Evolutionary conservation across 1,140 invertebrate species (phyloP), one percentile per base, ranked within the genome.

Genomic region (Drosophila ironensis): DNA sequence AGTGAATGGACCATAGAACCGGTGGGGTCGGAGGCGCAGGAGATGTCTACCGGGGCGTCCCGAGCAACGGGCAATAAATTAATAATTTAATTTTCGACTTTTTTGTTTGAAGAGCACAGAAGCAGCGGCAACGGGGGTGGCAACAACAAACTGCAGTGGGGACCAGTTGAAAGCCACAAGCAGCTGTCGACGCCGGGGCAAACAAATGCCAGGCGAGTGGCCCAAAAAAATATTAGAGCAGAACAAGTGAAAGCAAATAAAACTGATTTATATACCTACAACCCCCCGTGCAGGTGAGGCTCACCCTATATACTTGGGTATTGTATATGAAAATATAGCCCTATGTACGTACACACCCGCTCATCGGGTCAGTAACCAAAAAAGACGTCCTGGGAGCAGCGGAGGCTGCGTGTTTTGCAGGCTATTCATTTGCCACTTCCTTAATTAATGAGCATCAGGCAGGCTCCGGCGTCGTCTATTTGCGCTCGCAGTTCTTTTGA

Each of bases 41-140:
- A 35, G 6, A 37, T 7, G 33, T 14, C 12, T 14, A 37, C 14
- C 7, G 5, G 33, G 33, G 14, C 6, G 51, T 40, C 30, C 52
- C 28, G 14, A 51, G 68, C 68, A 72, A 53, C 60, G 72, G 57
- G 61, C 78, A 87, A 87, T 82, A 88, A 87, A 87, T 84, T 87
- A 87, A 87, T 87, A 87, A 87, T 87, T 87, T 87, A 87, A 87
- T 87, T 87, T 87, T 87, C 71, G 66, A 87, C 84, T 77, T 82
- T 78, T 84, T 73, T 84, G 69, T 82, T 73, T 84, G 61, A 64
- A 33, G 30, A 33, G 30, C 30, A 33, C 9, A 52, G 24, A 8
- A 16, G 22, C 41, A 44, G 41, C 2, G 3, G 12, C 9, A n/a
- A 22, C 6, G 12, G 14, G 17, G 30, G 20, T 14, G 47, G 47